These are phyloP conservation scores for Coccyzus lansbergi DNA, from an alignment of 2,797 vertebrate genomes.

Conservation along the genomic window DNA sequence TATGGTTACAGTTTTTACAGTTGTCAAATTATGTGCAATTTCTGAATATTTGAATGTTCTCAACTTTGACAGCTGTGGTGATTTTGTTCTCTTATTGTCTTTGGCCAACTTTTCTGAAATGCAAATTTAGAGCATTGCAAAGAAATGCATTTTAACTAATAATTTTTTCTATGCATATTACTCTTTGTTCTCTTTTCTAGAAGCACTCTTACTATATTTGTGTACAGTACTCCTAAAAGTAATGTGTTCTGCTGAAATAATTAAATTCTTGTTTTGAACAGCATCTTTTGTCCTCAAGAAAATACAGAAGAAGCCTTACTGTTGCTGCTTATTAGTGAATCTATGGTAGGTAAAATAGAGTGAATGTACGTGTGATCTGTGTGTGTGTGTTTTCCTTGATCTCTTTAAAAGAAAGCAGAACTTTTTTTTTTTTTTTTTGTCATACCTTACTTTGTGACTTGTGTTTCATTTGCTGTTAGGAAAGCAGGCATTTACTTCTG, in stretches of 20 bases:
- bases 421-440: background rate
- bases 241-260: conserved; percentile 12
- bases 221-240: background rate
- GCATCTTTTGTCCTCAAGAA: conserved; percentile 98
- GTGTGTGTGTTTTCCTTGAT: background rate
- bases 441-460: background rate
- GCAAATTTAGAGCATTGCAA: background rate
- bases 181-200: background rate
- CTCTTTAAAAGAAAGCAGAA: background rate
- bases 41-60: background rate
- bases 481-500: background rate
- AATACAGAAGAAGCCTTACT: conserved; percentile 98
- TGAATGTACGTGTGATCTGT: background rate
- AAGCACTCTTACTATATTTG: background rate
- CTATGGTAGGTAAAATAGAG: conserved; percentile 88
- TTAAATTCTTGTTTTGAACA: conserved; percentile 73
- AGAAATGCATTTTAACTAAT: background rate
- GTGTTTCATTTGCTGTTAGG: background rate
- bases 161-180: background rate
- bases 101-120: background rate
- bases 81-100: background rate
- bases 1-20: background rate
- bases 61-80: background rate
- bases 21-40: background rate
- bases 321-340: conserved; percentile 96